These are phyloP conservation scores for Drosophila punjabiensis DNA, from an alignment of 1,140 invertebrate genomes.

Conservation along the genomic window DNA sequence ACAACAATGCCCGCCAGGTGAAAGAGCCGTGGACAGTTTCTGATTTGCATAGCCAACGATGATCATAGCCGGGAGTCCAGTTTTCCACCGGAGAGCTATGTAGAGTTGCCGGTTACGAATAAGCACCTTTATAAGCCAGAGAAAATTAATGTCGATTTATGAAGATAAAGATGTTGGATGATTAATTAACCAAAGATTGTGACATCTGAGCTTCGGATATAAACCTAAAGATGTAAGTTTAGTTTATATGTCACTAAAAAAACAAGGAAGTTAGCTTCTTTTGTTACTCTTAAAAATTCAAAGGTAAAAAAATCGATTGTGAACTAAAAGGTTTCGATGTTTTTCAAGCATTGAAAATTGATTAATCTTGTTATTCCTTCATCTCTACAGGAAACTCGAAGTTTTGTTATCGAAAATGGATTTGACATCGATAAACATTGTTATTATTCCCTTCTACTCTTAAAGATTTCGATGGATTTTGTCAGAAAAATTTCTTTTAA, in stretches of 20 bases:
- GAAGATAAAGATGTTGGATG: constrained; percentile 1
- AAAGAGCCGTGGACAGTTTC: constrained; percentile 33
- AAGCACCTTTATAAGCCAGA: background rate
- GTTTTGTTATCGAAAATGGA: background rate
- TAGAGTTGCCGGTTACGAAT: background rate
- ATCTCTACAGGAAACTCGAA: no score
- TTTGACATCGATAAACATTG: background rate
- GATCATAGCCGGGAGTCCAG: constrained; percentile 2
- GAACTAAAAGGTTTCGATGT: no score
- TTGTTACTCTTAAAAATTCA: no score
- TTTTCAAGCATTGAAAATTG: no score
- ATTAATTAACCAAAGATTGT: constrained; percentile 15
- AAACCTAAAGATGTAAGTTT: background rate
- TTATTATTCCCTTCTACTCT: background rate
- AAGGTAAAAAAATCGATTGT: no score
- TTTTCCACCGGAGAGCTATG: background rate
- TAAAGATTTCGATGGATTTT: no score
- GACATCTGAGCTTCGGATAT: background rate
- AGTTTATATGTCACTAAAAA: no score
- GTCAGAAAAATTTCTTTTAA: no score
- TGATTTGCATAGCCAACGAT: constrained; percentile 40
- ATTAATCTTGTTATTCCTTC: no score
- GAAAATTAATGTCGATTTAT: constrained; percentile 11
- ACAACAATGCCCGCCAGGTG: constrained; percentile 68
- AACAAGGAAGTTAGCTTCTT: no score